A percentile compares a stretch with the other conserved stretches of the same genome.
Conservation (phyloP, 2,888 invertebrate species). For the Capitulum mitella region DNA sequence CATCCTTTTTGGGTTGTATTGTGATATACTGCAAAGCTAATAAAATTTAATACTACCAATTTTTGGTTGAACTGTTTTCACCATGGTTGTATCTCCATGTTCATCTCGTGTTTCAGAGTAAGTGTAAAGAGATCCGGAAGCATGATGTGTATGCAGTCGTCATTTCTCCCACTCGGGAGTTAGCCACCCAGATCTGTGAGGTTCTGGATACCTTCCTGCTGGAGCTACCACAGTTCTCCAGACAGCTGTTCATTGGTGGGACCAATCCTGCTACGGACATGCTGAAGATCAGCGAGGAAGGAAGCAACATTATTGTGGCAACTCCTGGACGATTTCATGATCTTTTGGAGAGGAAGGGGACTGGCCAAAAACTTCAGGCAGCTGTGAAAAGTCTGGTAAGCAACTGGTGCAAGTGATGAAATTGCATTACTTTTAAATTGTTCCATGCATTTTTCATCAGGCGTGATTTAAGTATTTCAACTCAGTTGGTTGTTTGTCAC, state of each 20-base stretch:
- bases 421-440: too few species aligned
- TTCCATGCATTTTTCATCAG: too few species aligned
- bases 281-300: conserved; percentile 55
- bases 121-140: conserved; percentile 57
- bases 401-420: background rate
- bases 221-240: conserved; percentile 40
- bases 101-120: conserved; percentile 32
- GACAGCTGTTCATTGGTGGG: conserved; percentile 61
- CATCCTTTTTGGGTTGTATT: too few species aligned
- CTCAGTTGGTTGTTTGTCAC: too few species aligned
- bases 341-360: conserved; percentile 51
- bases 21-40: too few species aligned
- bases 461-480: too few species aligned
- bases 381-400: conserved; percentile 45
- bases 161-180: conserved; percentile 90
- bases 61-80: too few species aligned
- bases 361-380: conserved; percentile 27
- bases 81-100: background rate
- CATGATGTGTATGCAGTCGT: conserved; percentile 80
- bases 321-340: conserved; percentile 93
- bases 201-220: conserved; percentile 34
- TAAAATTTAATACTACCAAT: too few species aligned
- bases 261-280: conserved; percentile 69
- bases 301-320: conserved; percentile 80
- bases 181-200: conserved; percentile 73